These are phyloP conservation scores for Ammodytes marinus DNA, from an alignment of 2,113 vertebrate genomes.

Conservation along the genomic window DNA sequence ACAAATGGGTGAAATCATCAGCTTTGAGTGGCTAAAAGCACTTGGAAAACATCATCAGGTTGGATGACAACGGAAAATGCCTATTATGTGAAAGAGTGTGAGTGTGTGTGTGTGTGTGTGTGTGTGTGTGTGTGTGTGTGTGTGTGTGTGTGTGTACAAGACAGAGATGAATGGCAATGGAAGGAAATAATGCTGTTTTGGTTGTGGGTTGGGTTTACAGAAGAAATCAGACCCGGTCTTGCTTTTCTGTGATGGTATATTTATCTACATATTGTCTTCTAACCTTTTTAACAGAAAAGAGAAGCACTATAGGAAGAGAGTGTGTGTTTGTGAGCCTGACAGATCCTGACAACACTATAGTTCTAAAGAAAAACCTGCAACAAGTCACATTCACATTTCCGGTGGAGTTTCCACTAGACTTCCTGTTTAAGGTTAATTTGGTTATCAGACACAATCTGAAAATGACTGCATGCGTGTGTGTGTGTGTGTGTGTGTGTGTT, in stretches of 20 bases:
- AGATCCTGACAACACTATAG: conserved; percentile 28
- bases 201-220: neutral
- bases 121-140: neutral
- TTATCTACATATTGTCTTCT: neutral
- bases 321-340: neutral
- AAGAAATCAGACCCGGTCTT: neutral
- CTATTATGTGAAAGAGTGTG: conserved; percentile 32
- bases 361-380: conserved; percentile 55
- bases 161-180: conserved; percentile 12
- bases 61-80: conserved; percentile 54
- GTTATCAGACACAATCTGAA: conserved; percentile 8
- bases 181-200: neutral
- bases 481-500: neutral
- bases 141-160: conserved; percentile 4
- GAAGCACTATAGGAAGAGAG: conserved; percentile 2
- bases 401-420: conserved; percentile 58
- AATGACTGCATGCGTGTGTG: neutral
- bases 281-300: neutral
- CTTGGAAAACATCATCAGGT: conserved; percentile 49
- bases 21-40: conserved; percentile 37
- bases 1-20: conserved; percentile 28
- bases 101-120: neutral
- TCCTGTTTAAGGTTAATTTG: conserved; percentile 58
- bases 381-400: conserved; percentile 64
- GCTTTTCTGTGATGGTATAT: neutral